phyloP scores from a whole-genome alignment of 2,113 vertebrate species.

The Glaucomys volans region DNA sequence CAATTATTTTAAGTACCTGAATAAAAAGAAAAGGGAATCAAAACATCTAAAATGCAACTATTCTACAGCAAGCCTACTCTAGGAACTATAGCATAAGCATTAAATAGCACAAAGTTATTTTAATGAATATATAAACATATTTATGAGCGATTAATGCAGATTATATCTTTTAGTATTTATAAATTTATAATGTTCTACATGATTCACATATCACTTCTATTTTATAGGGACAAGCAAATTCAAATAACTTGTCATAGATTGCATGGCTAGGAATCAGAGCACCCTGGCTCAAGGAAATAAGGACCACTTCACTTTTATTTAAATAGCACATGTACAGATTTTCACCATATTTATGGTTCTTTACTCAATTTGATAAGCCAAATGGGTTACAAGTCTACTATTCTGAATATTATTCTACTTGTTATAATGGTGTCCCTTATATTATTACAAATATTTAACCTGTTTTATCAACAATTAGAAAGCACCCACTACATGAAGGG shows the following conservation, averaged over 20 bases:
- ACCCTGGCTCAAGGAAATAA: neutral
- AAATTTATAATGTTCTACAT: neutral
- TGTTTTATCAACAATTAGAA: slow-evolving; percentile 29
- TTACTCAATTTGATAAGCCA: neutral
- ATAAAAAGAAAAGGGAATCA: neutral
- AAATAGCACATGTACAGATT: neutral
- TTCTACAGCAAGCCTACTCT: neutral
- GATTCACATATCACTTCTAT: neutral
- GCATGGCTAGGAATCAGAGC: neutral
- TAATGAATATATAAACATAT: neutral
- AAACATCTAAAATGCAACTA: neutral
- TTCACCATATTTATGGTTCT: neutral
- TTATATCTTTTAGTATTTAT: neutral
- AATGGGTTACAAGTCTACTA: neutral
- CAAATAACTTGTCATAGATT: neutral
- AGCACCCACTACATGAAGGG: neutral
- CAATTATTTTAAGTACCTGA: neutral
- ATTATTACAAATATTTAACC: slow-evolving; percentile 13
- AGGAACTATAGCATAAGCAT: neutral
- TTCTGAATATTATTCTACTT: neutral
- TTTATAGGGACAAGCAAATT: slow-evolving; percentile 2
- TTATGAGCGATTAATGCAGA: neutral
- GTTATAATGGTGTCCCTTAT: neutral
- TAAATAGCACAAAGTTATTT: slow-evolving; percentile 17
- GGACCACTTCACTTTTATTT: neutral